phyloP scores from a whole-genome alignment of 1,140 invertebrate genomes.

The Sycobia sp. region DNA sequence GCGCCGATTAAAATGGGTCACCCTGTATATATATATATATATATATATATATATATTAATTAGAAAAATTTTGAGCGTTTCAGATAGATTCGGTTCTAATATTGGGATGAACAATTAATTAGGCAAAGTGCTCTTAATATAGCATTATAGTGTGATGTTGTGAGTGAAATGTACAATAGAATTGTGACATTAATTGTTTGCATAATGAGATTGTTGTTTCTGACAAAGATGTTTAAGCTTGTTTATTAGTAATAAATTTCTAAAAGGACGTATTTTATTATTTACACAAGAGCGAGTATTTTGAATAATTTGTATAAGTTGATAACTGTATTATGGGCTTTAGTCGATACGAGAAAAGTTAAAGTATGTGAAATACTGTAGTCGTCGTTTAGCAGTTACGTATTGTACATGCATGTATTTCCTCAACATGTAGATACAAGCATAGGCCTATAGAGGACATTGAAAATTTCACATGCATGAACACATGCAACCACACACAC shows the following conservation, averaged over 20 bases:
- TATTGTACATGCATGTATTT: constrained; percentile 30
- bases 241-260: constrained; percentile 3
- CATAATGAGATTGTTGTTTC: constrained; percentile 15
- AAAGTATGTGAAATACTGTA: neutral
- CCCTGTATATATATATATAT: too few species aligned
- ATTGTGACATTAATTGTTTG: too few species aligned
- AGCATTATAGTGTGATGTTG: too few species aligned
- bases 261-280: neutral
- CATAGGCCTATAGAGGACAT: too few species aligned
- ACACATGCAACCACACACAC: too few species aligned
- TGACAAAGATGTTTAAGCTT: constrained; percentile 18
- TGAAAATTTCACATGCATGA: too few species aligned
- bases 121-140: too few species aligned
- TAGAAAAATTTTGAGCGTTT: too few species aligned
- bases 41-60: too few species aligned
- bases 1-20: too few species aligned
- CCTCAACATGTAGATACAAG: constrained; percentile 28
- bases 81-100: too few species aligned
- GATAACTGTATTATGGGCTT: neutral
- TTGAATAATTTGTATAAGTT: neutral
- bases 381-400: constrained; percentile 10
- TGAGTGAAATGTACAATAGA: neutral
- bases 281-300: neutral
- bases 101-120: too few species aligned
- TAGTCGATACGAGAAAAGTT: neutral